Conservation (phyloP, 2,797 vertebrate genomes). For the Falco biarmicus region DNA sequence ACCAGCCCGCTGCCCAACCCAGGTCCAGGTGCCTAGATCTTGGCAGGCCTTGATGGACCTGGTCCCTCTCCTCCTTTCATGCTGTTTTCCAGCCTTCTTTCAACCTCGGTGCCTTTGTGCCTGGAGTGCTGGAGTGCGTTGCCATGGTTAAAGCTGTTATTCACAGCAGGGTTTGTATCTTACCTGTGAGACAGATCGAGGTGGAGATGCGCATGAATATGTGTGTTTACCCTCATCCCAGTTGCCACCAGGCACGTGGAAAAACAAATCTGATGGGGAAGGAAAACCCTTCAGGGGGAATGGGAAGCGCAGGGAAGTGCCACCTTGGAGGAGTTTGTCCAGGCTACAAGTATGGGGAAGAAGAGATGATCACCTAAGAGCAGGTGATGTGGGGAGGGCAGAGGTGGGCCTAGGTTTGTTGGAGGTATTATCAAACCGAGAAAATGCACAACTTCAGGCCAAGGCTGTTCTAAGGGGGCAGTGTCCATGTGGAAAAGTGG, state of each 20-base stretch:
- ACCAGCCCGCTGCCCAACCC: background rate
- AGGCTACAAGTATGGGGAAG: background rate
- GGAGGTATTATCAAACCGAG: background rate
- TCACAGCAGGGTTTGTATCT: slow-evolving; percentile 16
- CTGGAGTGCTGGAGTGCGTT: background rate
- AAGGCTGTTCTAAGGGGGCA: background rate
- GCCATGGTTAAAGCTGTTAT: slow-evolving; percentile 49
- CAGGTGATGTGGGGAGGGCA: background rate
- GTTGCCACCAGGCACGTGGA: background rate
- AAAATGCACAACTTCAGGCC: background rate
- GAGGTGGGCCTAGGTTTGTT: background rate
- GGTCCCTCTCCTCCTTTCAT: background rate
- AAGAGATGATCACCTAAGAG: background rate
- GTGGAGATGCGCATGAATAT: background rate
- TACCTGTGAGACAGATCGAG: background rate
- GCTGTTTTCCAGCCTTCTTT: background rate
- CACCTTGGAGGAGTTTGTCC: background rate
- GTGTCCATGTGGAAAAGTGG: background rate
- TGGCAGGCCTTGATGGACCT: background rate
- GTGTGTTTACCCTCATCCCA: background rate
- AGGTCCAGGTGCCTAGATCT: background rate
- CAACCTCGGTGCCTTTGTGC: background rate
- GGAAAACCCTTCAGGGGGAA: background rate
- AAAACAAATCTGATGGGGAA: background rate
- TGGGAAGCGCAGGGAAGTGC: background rate